Conservation (phyloP, 2,797 vertebrate species). For the Avahi laniger region DNA sequence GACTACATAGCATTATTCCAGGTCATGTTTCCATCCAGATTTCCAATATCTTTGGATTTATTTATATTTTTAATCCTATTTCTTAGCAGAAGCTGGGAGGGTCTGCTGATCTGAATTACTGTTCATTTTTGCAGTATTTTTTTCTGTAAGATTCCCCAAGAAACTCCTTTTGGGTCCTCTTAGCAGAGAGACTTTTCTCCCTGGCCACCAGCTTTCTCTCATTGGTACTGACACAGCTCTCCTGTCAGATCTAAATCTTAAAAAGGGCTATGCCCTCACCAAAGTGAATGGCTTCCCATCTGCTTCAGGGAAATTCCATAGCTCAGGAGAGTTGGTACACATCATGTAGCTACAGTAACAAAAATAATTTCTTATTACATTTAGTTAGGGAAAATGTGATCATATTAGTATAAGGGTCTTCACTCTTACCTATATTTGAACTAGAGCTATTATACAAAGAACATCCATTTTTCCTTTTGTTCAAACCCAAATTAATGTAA, state of each 20-base stretch:
- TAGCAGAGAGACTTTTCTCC: background rate
- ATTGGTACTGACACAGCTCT: conserved; percentile 39
- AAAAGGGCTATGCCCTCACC: conserved; percentile 35
- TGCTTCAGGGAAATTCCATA: conserved; percentile 58
- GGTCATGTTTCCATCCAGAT: background rate
- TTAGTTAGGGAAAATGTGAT: background rate
- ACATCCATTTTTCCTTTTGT: background rate
- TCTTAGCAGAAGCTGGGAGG: background rate
- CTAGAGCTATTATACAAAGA: background rate
- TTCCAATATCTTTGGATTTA: conserved; percentile 20
- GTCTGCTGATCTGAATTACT: background rate
- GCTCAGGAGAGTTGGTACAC: background rate
- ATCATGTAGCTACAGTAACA: conserved; percentile 20
- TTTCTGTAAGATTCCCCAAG: background rate
- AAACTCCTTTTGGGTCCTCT: conserved; percentile 24
- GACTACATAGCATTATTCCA: background rate
- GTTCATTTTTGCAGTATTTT: background rate
- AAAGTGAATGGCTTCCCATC: conserved; percentile 51
- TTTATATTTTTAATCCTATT: conserved; percentile 30
- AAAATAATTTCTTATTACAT: conserved; percentile 40
- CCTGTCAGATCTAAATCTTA: conserved; percentile 54
- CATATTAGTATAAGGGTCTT: background rate
- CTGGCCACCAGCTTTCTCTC: conserved; percentile 6
- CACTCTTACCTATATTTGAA: background rate
- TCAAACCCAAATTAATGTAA: background rate